Percentiles rank a stretch among this genome's conserved stretches.
These are phyloP conservation scores for Papilio aristodemus DNA, from an alignment of 1,140 invertebrate genomes.

Conservation along the genomic window DNA sequence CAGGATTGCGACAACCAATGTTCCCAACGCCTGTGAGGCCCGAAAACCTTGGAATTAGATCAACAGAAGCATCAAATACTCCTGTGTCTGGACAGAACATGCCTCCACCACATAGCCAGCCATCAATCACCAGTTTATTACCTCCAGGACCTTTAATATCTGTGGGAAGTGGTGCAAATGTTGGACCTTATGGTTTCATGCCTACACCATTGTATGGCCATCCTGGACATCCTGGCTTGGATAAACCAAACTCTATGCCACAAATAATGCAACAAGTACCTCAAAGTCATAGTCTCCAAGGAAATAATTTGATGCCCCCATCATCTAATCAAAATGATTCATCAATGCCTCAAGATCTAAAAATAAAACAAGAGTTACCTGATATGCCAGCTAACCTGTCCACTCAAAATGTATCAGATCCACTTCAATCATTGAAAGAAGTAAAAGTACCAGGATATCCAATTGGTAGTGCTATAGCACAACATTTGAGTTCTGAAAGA, in stretches of 20 bases:
- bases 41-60: constrained; percentile 69
- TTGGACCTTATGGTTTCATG: constrained; percentile 81
- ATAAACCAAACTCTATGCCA: constrained; percentile 69
- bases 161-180: constrained; percentile 76
- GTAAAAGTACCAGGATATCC: constrained; percentile 90
- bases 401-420: constrained; percentile 83
- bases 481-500: constrained; percentile 72
- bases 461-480: constrained; percentile 74
- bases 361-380: constrained; percentile 88
- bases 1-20: constrained; percentile 66
- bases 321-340: constrained; percentile 73
- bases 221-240: constrained; percentile 59
- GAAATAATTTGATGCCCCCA: constrained; percentile 56
- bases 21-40: constrained; percentile 73
- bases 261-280: constrained; percentile 81
- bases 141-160: constrained; percentile 81
- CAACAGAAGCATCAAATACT: constrained; percentile 55
- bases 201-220: constrained; percentile 71
- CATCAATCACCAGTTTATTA: constrained; percentile 78
- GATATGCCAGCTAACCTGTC: constrained; percentile 78
- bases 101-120: constrained; percentile 77
- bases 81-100: constrained; percentile 64
- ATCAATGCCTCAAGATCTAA: constrained; percentile 87
- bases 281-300: constrained; percentile 71
- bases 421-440: constrained; percentile 88